These are phyloP conservation scores for Luidia sarsii DNA, from an alignment of 53 echinoderm and acorn worm species.

Conservation along the genomic window DNA sequence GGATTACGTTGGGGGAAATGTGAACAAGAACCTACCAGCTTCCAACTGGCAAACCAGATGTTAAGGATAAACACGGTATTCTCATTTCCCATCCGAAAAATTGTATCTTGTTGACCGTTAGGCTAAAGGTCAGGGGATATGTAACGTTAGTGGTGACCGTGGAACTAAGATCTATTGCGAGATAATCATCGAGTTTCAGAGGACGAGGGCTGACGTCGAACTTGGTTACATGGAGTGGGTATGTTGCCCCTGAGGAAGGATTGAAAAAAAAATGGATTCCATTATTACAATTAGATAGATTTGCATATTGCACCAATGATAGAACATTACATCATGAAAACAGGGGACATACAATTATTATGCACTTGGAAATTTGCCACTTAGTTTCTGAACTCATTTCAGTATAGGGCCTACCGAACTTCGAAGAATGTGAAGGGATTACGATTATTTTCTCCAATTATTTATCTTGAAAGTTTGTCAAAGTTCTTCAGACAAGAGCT, in stretches of 20 bases:
- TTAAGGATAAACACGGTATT: conserved; percentile 6
- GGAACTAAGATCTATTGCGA: not conserved
- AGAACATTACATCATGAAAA: not conserved
- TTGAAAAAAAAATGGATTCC: not conserved
- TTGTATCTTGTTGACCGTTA: conserved; percentile 2
- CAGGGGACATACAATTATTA: not conserved
- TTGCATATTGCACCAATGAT: not conserved
- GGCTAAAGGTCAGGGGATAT: conserved; percentile 7
- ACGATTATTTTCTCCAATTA: too few relatives aligned
- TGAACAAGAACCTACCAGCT: too few relatives aligned
- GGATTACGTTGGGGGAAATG: too few relatives aligned
- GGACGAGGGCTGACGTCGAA: conserved; percentile 6
- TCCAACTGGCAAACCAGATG: conserved; percentile 10
- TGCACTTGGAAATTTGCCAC: not conserved
- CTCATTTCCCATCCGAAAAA: conserved; percentile 25
- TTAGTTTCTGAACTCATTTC: not conserved
- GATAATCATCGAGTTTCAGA: not conserved
- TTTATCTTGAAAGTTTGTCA: too few relatives aligned
- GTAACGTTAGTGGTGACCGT: conserved; percentile 21
- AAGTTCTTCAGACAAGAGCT: too few relatives aligned
- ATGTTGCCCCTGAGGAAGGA: not conserved
- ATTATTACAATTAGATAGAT: not conserved
- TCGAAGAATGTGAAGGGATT: too few relatives aligned
- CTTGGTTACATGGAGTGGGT: not conserved
- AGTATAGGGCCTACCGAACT: too few relatives aligned